phyloP scores from a whole-genome alignment of 2,888 invertebrate species.

The Amblyjoppa proteus region DNA sequence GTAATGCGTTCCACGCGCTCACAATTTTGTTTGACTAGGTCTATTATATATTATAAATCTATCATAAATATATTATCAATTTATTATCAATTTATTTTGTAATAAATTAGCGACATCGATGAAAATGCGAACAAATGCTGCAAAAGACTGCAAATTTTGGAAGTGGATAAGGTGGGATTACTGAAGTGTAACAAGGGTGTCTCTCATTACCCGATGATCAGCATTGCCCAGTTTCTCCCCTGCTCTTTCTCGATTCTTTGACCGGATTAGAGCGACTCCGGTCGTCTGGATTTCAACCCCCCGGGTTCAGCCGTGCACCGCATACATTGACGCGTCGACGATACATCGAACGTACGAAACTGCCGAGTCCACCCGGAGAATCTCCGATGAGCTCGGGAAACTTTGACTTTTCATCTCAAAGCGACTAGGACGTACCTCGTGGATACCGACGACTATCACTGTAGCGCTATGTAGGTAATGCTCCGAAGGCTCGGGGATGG shows the following conservation, averaged over 20 bases:
- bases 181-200: neutral
- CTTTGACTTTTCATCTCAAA: slow-evolving; percentile 63
- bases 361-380: slow-evolving; percentile 30
- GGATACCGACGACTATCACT: neutral
- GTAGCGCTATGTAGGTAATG: slow-evolving; percentile 5
- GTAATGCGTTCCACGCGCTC: no score
- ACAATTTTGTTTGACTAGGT: no score
- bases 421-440: slow-evolving; percentile 16
- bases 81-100: no score
- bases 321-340: neutral
- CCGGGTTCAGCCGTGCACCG: neutral
- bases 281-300: neutral
- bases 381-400: slow-evolving; percentile 58
- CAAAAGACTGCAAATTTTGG: no score
- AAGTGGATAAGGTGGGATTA: no score
- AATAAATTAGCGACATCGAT: no score
- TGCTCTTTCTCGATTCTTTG: neutral
- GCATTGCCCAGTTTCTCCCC: neutral
- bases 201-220: neutral
- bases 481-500: neutral
- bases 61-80: no score
- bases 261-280: slow-evolving; percentile 4
- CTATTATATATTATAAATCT: no score
- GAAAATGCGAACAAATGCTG: no score
- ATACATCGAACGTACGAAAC: neutral